Conservation (phyloP, 2,113 vertebrate species). For the Dromas ardeola region DNA sequence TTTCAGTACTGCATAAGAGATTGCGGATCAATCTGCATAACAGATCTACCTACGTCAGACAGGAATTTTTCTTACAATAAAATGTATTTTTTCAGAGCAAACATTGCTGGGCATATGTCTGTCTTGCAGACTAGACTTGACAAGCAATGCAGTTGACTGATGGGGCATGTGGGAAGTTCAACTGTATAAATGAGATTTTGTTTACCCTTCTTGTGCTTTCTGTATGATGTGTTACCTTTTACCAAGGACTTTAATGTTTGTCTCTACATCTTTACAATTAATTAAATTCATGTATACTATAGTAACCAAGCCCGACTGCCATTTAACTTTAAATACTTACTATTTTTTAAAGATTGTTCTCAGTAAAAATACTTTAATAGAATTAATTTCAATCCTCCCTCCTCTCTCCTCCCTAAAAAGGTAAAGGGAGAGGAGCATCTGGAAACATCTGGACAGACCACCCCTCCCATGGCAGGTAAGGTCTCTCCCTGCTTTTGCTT, state of each 20-base stretch:
- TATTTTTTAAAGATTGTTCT: neutral
- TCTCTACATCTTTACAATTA: neutral
- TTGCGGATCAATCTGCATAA: neutral
- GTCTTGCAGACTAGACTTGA: neutral
- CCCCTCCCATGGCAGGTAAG: rapidly evolving
- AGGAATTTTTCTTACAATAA: neutral
- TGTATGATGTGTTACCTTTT: neutral
- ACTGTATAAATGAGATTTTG: neutral
- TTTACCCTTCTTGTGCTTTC: neutral
- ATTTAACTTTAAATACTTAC: neutral
- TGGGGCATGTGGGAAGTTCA: neutral
- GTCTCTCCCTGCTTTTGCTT: neutral
- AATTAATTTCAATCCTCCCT: neutral
- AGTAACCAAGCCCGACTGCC: neutral
- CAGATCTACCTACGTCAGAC: neutral
- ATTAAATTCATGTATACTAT: neutral
- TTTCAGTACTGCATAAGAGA: neutral
- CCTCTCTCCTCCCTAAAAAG: rapidly evolving
- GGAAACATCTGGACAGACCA: neutral
- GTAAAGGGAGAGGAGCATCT: neutral
- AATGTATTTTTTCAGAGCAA: neutral
- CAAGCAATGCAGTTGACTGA: neutral
- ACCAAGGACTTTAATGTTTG: neutral
- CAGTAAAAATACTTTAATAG: neutral
- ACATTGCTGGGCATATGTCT: neutral